Percentiles rank a stretch among this genome's conserved stretches.
Conservation (phyloP, 92 coral and sea anemone species). For the Siderastrea siderea region DNA sequence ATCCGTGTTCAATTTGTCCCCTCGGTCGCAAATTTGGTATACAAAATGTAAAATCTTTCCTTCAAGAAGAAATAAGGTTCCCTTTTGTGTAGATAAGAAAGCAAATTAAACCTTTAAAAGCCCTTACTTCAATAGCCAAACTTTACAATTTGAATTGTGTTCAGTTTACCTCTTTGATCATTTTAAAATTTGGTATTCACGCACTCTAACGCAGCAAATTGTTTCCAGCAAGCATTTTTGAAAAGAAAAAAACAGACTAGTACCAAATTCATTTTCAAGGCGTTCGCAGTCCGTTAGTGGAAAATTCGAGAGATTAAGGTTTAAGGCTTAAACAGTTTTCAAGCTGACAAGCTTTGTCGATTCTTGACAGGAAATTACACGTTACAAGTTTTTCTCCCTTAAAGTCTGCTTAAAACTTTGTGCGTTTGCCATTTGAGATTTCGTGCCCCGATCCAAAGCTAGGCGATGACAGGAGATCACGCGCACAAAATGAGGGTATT, state of each 20-base stretch:
- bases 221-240: not conserved
- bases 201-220: not conserved
- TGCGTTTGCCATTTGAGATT: not conserved
- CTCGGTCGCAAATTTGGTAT: too few species aligned
- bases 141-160: not conserved
- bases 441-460: not conserved
- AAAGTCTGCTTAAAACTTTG: not conserved
- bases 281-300: not conserved
- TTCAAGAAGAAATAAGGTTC: too few species aligned
- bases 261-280: not conserved
- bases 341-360: not conserved
- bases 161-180: too few species aligned
- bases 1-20: too few species aligned
- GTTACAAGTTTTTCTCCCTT: not conserved
- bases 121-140: not conserved
- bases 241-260: not conserved
- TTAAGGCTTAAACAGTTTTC: not conserved
- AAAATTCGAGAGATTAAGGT: not conserved
- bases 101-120: too few species aligned
- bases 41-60: too few species aligned
- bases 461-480: slow-evolving; percentile 10
- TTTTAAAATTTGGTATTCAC: not conserved
- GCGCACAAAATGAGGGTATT: not conserved
- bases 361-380: not conserved
- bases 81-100: too few species aligned